Evolutionary conservation across 2,797 vertebrate species (phyloP), one percentile per base, ranked within the genome.

Genomic region (Scolopax rusticola): DNA sequence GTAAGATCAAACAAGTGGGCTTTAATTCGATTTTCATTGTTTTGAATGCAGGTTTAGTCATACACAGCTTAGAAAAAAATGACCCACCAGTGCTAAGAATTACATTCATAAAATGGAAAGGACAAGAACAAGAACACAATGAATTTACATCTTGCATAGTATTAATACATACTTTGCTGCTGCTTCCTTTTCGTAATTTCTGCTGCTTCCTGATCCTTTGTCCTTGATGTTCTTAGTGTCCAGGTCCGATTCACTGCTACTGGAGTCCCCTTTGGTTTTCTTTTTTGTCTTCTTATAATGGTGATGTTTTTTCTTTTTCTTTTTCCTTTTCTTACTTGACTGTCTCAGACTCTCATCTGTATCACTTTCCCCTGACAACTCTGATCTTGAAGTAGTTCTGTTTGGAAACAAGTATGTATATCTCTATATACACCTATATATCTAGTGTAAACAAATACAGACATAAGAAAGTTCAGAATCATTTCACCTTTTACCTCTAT

Each of bases 261-360:
- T 97, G 0, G 98, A 98, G 56, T 79, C 75, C 20, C 89, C 98
- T 87, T 7, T 95, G 21, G 71, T 97, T 56, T 80, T 98, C 87
- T 96, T 98, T 97, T 91, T 98, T 32, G 94, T 67, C 81, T 97
- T 99, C 97, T 98, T 99, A 45, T 88, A 97, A 50, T 98, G 98
- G 67, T 98, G 98, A 91, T 98, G 98, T 57, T 98, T 98, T 78
- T 98, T 99, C 91, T 95, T 99, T 70, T 98, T 99, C 97, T 98
- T 98, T 90, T 99, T 98, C 65, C 97, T 98, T 92, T 98, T 99
- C 95, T 98, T 98, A 95, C 91, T 95, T 48, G 91, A 51, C 61
- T 83, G 94, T 87, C 91, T 81, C 78, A 94, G 73, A 81, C 74
- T 96, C 67, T 63, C 84, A 78, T 91, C 74, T 15, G 57, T 45